These are phyloP conservation scores for Chlorodrepanis virens DNA, from an alignment of 2,113 vertebrate species.

Conservation along the genomic window DNA sequence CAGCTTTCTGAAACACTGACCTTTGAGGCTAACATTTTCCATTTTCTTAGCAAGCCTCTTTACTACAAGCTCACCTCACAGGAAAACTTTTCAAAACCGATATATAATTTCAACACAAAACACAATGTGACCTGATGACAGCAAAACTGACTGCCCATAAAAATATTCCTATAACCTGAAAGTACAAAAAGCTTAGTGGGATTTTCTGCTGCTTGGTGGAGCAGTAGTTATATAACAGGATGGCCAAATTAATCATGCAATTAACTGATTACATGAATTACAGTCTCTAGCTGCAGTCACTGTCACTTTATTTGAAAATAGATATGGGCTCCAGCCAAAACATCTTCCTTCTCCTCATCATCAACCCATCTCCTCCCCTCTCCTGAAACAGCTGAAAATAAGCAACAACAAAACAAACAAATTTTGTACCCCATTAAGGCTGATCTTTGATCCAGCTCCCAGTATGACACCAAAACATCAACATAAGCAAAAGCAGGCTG, in stretches of 20 bases:
- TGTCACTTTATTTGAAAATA: background rate
- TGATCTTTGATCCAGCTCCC: background rate
- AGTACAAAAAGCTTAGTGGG: background rate
- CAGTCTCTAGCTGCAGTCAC: background rate
- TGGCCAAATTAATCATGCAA: background rate
- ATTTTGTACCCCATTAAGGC: background rate
- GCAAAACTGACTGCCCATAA: background rate
- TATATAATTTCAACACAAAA: background rate
- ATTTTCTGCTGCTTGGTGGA: background rate
- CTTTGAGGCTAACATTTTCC: slow-evolving; percentile 7
- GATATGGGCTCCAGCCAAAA: background rate
- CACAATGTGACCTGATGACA: background rate
- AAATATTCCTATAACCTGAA: background rate
- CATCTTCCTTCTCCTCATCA: background rate
- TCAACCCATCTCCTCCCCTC: background rate
- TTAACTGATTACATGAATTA: background rate
- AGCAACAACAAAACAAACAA: background rate
- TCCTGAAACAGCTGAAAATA: background rate
- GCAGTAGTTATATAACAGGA: background rate
- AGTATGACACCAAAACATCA: background rate
- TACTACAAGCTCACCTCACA: background rate
- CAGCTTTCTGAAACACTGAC: background rate
- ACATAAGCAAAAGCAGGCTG: background rate
- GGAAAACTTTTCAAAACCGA: background rate
- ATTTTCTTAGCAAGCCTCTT: background rate